A percentile compares a stretch with the other conserved stretches of the same genome.
These are phyloP conservation scores for Phaethon lepturus DNA, from an alignment of 2,113 vertebrate species.

Conservation along the genomic window DNA sequence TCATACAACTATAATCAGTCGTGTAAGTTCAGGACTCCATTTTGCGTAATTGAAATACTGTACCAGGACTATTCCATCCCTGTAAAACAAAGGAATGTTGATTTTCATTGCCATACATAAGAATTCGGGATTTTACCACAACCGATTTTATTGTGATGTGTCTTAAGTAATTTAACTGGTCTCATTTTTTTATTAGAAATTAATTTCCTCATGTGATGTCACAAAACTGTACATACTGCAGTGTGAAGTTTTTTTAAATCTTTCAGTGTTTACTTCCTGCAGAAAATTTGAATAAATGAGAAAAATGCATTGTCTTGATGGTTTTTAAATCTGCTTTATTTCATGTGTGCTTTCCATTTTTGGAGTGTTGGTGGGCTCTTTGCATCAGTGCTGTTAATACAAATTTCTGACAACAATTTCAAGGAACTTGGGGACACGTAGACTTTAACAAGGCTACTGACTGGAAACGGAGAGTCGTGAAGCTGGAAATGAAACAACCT, in stretches of 20 bases:
- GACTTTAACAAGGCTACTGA: not conserved
- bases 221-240: slow-evolving; percentile 83
- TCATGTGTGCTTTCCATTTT: not conserved
- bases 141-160: slow-evolving; percentile 75
- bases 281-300: slow-evolving; percentile 88
- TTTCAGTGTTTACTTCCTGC: slow-evolving; percentile 87
- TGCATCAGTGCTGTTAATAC: not conserved
- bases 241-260: slow-evolving; percentile 86
- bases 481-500: not conserved
- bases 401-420: not conserved
- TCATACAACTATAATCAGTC: slow-evolving; percentile 58
- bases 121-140: slow-evolving; percentile 75
- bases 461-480: not conserved
- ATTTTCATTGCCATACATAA: slow-evolving; percentile 70
- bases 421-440: not conserved
- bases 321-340: slow-evolving; percentile 73
- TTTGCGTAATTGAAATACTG: slow-evolving; percentile 57
- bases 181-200: slow-evolving; percentile 78
- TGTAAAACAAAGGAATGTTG: slow-evolving; percentile 59
- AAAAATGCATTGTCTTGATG: slow-evolving; percentile 78
- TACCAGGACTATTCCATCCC: slow-evolving; percentile 61
- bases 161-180: slow-evolving; percentile 78
- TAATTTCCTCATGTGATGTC: slow-evolving; percentile 83
- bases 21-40: slow-evolving; percentile 71
- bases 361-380: not conserved